Base-by-base conservation (phyloP, 1,140 invertebrate species). In the Neodiprion fabricii region DNA sequence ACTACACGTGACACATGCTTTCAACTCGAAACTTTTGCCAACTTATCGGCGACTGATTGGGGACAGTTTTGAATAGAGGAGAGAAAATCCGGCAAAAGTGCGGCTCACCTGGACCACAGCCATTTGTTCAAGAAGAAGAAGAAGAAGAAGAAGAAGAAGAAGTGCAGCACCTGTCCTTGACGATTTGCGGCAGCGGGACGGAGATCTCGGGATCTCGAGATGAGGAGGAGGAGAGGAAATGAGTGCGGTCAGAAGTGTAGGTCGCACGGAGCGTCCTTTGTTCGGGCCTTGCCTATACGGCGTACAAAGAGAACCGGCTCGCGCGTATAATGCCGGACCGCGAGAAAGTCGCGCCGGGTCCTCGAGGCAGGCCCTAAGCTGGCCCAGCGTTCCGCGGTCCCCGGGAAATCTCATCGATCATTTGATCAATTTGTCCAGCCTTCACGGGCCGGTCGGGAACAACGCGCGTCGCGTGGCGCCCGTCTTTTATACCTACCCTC, bases 341-440 rank as follows among this genome's bases (percentile, higher is more conserved):
- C 53, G 53, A 61, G 53, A 61, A 61, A 61, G 53, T 61, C n/a
- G 53, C 5, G 4, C n/a, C 53, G 53, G 53, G n/a, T 61, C 53
- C 53, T 61, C 53, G 53, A 61, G 53, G n/a, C 11, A 61, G 53
- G n/a, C 11, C n/a, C 53, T 12, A 8, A 9, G 53, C n/a, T 61
- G 53, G 11, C 53, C 53, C 53, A 40, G 53, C 11, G 53, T 17
- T 9, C 11, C 3, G n/a, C 11, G 53, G 53, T 14, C 53, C 53
- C n/a, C 53, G 53, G 11, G 53, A 12, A 61, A 61, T 61, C 53
- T 61, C 53, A 61, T 61, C 53, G 53, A 61, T 61, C 53, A 61
- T 61, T 61, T 61, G 53, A 61, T 61, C 53, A 61, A 61, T 61
- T 61, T 61, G 53, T 61, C 53, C 11, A 61, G n/a, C 53, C 53